Evolutionary conservation across 2,888 invertebrate genomes (phyloP).

Genomic region (Ptychoptera albimana): DNA sequence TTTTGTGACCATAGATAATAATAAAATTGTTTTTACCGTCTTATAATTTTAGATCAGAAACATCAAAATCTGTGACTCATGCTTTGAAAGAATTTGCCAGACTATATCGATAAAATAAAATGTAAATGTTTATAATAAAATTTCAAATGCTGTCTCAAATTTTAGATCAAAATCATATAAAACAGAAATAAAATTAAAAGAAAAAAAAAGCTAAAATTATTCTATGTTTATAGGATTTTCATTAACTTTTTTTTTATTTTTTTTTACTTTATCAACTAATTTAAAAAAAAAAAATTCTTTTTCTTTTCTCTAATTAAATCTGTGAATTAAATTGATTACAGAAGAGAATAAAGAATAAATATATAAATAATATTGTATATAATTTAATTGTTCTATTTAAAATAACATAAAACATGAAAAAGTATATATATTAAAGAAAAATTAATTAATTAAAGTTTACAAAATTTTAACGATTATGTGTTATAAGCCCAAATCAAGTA

Average conservation of each 20-base stretch:
- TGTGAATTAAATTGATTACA: no score
- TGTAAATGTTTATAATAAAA: background rate
- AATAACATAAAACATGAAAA: no score
- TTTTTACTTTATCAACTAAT: background rate
- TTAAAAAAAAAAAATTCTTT: no score
- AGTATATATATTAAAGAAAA: no score
- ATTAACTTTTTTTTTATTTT: background rate
- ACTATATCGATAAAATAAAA: constrained; percentile 56
- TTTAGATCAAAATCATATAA: background rate
- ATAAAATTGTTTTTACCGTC: constrained; percentile 9
- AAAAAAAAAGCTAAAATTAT: background rate
- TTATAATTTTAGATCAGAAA: constrained; percentile 48
- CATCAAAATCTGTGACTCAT: constrained; percentile 60
- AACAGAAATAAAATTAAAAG: background rate
- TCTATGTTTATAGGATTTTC: background rate
- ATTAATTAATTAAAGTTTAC: no score
- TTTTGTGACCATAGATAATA: no score
- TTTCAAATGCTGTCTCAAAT: background rate
- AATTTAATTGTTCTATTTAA: no score
- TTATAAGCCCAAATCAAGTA: no score
- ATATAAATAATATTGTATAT: no score
- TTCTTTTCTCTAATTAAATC: no score
- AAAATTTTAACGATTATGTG: no score
- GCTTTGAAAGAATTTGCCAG: constrained; percentile 72
- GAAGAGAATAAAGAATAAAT: no score